Percentiles rank a stretch among this genome's conserved stretches.
Conservation (phyloP, 2,888 invertebrate genomes). For the Drosophila pullipes region DNA sequence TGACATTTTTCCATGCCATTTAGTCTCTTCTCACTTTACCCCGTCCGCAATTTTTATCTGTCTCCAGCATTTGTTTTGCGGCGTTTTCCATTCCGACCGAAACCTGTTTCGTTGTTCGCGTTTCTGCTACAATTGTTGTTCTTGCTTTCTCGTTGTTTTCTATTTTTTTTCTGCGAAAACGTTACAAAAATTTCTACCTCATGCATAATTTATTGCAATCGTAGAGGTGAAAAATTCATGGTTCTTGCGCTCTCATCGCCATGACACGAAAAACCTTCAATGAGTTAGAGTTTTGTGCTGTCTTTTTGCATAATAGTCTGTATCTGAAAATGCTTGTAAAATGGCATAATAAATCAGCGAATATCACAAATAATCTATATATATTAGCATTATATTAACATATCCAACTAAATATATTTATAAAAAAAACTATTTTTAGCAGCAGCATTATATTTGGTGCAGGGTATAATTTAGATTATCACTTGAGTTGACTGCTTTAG, state of each 20-base stretch:
- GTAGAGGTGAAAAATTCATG: slow-evolving; percentile 64
- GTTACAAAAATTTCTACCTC: slow-evolving; percentile 68
- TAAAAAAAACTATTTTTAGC: not conserved
- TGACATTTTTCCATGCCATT: slow-evolving; percentile 68
- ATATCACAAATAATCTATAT: not conserved
- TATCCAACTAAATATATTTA: no score
- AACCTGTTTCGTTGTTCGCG: slow-evolving; percentile 36
- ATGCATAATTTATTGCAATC: slow-evolving; percentile 79
- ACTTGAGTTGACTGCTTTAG: not conserved
- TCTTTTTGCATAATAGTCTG: not conserved
- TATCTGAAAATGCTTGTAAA: not conserved
- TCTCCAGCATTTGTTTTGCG: slow-evolving; percentile 57
- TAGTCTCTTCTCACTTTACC: slow-evolving; percentile 25
- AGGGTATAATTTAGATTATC: not conserved
- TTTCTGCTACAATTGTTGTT: slow-evolving; percentile 37
- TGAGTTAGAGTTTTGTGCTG: slow-evolving; percentile 6
- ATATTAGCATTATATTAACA: not conserved
- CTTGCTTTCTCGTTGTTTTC: not conserved
- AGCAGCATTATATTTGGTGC: not conserved
- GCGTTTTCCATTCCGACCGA: slow-evolving; percentile 62
- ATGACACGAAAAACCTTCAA: slow-evolving; percentile 38
- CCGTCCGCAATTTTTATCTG: slow-evolving; percentile 49
- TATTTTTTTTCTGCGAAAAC: slow-evolving; percentile 37
- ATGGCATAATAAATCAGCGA: not conserved
- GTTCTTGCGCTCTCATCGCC: slow-evolving; percentile 37